Conservation (phyloP, 1,140 invertebrate genomes). For the Eueides isabella region DNA sequence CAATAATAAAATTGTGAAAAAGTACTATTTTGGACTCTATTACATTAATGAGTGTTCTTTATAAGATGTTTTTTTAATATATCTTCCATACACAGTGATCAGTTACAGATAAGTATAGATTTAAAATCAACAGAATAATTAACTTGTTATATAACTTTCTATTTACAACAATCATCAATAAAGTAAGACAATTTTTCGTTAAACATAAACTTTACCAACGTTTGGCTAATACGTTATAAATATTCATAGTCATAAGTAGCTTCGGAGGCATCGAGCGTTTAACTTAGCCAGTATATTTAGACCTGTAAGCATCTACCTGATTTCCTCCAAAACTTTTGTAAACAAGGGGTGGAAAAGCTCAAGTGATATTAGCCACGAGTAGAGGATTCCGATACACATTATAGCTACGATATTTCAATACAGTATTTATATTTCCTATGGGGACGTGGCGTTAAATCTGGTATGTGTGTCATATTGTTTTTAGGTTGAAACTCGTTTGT, state of each 20-base stretch:
- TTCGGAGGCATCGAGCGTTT: slow-evolving; percentile 68
- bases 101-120: too few relatives aligned
- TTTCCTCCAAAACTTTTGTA: slow-evolving; percentile 1
- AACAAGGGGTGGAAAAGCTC: slow-evolving; percentile 36
- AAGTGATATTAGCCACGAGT: slow-evolving; percentile 46
- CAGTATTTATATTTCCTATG: slow-evolving; percentile 75
- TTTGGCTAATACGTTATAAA: slow-evolving; percentile 76
- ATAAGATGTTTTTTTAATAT: too few relatives aligned
- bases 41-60: too few relatives aligned
- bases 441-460: slow-evolving; percentile 46
- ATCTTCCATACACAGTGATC: too few relatives aligned
- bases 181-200: slow-evolving; percentile 37
- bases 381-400: slow-evolving; percentile 73
- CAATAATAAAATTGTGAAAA: too few relatives aligned
- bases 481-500: slow-evolving; percentile 30
- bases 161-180: slow-evolving; percentile 15
- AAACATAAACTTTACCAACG: slow-evolving; percentile 43
- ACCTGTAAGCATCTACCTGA: slow-evolving; percentile 38
- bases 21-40: too few relatives aligned
- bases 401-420: slow-evolving; percentile 74
- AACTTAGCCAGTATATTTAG: slow-evolving; percentile 50
- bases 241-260: slow-evolving; percentile 79
- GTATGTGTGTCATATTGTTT: slow-evolving; percentile 51
- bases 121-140: not conserved
- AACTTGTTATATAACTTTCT: not conserved